Evolutionary conservation across 1,140 invertebrate species (phyloP), one percentile per base, ranked within the genome.

Genomic region (Leptestheria dahalacensis): DNA sequence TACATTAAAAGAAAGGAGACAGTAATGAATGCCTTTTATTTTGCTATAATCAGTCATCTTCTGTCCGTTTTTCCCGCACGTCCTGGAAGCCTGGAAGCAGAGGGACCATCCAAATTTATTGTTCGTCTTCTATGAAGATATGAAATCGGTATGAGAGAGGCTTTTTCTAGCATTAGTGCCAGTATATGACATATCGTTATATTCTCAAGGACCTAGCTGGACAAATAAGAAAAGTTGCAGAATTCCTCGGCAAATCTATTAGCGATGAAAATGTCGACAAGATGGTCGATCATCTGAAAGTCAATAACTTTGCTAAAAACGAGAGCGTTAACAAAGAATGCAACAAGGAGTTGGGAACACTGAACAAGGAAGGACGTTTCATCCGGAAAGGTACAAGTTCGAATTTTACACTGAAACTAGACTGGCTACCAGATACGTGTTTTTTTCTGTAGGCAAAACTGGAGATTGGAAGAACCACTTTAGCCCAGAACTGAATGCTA

Each of bases 81-180:
- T n/a, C n/a, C n/a, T 82, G 65, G 85, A 88, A 73, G 84, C 82
- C 0, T 86, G 82, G 79, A 66, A 76, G 1, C 66, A 72, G 21
- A 73, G 79, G 63, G 60, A 85, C 61, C 72, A 85, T 65, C 72
- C 78, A 6, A 87, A 87, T 68, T 68, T 89, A 49, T 66, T 88
- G 0, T 88, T 87, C 66, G 66, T 88, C 21, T 86, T 86, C 67
- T 91, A 89, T 66, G 87, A 91, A 72, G 82, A 89, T 63, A 81
- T 90, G 70, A 74, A 76, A 50, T 75, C 74, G 67, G 81, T 82
- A 71, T 66, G 61, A 15, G 46, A 41, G 18, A 11, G 2, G 18
- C 48, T 4, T 29, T 49, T 20, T 24, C 21, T n/a, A 21, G 1
- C 56, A 26, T n/a, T n/a, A n/a, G n/a, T n/a, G n/a, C n/a, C n/a